Evolutionary conservation across 2,113 vertebrate species (phyloP).

Genomic region (Gnathonemus longibarbis): DNA sequence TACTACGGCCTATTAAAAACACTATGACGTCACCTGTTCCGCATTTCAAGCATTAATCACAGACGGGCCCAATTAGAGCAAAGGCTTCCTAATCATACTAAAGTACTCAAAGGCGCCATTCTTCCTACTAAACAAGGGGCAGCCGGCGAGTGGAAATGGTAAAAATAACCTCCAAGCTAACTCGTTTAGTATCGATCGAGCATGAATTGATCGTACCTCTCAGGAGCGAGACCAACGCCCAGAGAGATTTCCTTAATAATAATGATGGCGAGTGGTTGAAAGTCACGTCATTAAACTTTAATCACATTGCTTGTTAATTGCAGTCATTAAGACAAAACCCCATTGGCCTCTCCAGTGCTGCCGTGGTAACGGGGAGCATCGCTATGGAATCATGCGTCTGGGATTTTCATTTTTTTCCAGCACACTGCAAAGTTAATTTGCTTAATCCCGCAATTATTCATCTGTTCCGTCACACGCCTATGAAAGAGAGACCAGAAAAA

Average conservation of each 20-base stretch:
- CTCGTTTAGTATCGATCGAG: not conserved
- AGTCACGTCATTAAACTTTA: not conserved
- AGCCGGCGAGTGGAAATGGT: not conserved
- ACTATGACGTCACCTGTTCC: not conserved
- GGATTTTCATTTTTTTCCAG: not conserved
- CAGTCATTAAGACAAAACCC: not conserved
- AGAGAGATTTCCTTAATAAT: not conserved
- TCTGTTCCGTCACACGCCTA: not conserved
- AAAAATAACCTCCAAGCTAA: not conserved
- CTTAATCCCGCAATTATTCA: not conserved
- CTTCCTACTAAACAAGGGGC: not conserved
- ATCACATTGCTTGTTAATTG: conserved; percentile 5
- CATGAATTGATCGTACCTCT: not conserved
- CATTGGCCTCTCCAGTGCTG: not conserved
- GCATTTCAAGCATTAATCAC: not conserved
- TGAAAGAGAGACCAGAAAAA: not conserved
- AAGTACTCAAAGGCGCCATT: not conserved
- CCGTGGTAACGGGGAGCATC: not conserved
- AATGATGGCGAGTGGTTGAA: not conserved
- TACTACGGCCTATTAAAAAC: not conserved
- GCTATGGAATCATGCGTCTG: not conserved
- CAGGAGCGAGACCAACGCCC: not conserved
- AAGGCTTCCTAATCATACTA: not conserved
- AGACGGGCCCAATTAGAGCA: not conserved
- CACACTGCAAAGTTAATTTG: not conserved